Base-by-base conservation (phyloP, 2,888 invertebrate genomes). In the Lacanobia wlatinum region DNA sequence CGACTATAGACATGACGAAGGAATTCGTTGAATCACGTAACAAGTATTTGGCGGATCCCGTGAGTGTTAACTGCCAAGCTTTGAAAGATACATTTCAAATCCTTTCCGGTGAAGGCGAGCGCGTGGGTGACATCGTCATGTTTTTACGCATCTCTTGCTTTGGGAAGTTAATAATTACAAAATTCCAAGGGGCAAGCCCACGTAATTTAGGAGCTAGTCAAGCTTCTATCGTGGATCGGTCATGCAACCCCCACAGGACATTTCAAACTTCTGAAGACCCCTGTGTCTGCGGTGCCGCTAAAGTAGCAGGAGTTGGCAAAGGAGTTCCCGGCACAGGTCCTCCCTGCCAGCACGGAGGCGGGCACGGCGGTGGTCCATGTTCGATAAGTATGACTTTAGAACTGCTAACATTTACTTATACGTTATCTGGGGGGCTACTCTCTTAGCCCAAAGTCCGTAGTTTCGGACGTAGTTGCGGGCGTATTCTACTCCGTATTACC, bases 141-240 rank as follows among this genome's bases (percentile, higher is more conserved):
- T 97, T 97, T 90, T 92, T 97, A 59, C 93, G 97, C 14, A 96
- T 97, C 89, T 97, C 97, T 10, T 97, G 97, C 85, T 97, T 97
- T 84, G 97, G 97, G 2, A 97, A 97, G 85, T 88, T 96, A 71
- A 97, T 97, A 40, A 96, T 97, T 16, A 97, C 97, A 0, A 97
- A 97, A 86, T 97, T 97, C 88, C 97, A 97, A 91, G 95, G 95
- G 28, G 87, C 89, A 28, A 87, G 91, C 63, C 90, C 91, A 28
- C 91, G 93, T 1, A 90, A 84, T 63, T 70, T 94, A 60, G 90
- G 91, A 46, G 80, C 88, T 21, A 88, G 89, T 65, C 88, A 85
- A 48, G 78, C 90, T 10, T 76, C 87, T 18, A 84, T 92, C 38
- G 88, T 93, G n/a, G 94, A 94, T 77, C 90, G 94, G 28, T 93